These are phyloP conservation scores for Rhodinocichla rosea DNA, from an alignment of 2,113 vertebrate genomes.

Conservation along the genomic window DNA sequence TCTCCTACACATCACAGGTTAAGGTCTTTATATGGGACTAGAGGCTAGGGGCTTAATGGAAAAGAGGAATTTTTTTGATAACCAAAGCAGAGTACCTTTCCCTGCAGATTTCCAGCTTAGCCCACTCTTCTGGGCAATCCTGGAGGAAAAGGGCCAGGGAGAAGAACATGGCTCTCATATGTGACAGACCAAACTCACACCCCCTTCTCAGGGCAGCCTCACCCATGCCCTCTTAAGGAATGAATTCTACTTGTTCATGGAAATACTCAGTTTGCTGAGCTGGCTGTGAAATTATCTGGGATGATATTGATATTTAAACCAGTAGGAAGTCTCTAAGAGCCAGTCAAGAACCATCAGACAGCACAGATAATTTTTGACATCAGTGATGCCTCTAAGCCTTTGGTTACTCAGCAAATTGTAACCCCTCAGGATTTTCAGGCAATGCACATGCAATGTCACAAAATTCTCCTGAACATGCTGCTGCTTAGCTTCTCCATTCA, in stretches of 20 bases:
- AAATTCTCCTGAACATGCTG: background rate
- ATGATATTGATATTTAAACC: background rate
- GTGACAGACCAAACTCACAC: background rate
- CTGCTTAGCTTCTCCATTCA: background rate
- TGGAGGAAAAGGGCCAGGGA: background rate
- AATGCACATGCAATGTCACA: background rate
- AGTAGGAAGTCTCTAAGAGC: background rate
- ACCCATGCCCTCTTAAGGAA: background rate
- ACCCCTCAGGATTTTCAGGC: background rate
- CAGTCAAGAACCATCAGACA: background rate
- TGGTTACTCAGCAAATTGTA: background rate
- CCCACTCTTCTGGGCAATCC: background rate
- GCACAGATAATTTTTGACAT: background rate
- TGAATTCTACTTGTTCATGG: background rate
- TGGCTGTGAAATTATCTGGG: background rate
- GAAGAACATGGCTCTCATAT: background rate
- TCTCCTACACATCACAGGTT: background rate
- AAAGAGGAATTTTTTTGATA: background rate
- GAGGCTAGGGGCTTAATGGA: background rate
- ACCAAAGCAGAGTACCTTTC: background rate
- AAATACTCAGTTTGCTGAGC: background rate
- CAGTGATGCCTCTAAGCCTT: background rate
- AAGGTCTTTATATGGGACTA: background rate
- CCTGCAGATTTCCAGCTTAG: background rate
- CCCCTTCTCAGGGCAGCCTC: background rate